Base-by-base conservation (phyloP, 1,140 invertebrate species). In the Schmidtea mediterranea region DNA sequence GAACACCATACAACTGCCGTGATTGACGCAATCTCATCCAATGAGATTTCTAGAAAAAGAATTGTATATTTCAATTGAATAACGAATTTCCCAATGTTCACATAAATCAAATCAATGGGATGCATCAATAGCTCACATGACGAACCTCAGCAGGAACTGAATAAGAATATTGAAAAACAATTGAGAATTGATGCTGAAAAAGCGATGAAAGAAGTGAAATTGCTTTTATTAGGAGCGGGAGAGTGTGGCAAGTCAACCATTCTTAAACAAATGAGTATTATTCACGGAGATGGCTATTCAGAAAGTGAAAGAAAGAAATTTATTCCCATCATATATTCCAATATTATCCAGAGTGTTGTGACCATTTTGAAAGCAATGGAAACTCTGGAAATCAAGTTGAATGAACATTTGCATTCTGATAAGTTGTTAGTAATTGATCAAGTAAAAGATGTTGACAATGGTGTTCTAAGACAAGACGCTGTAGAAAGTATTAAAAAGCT, bases 351-450 rank as follows among this genome's bases (percentile, higher is more conserved):
- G 74, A 97, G 89, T 53, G 74, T 98, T 67, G 87, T 94, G 59
- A 89, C 92, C 65, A 97, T 98, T 69, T 75, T 98, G 58, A 75
- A 87, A 65, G 89, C 92, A 58, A 97, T 97, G 92, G 84, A 84
- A 58, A 94, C 83, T 69, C 75, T 98, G 58, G 80, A 80, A 63
- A 92, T 98, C 66, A 75, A 75, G 58, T 97, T 90, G 71, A 60
- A 65, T 52, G 60, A 76, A 81, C 59, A 12, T 19, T 45, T 45
- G 22, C 5, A 8, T 16, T 5, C 3, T 2, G 23, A 48, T 3
- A 40, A 19, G 10, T 8, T 43, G 5, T 43, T 32, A 18, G 46
- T 48, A 3, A 2, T 3, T 24, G 13, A 13, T 6, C 15, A 5
- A 2, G 15, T 48, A 15, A 78, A 76, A 56, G 77, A 77, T 50